Base-by-base conservation (phyloP, 53 echinoderm and acorn worm species). In the Stichopus horrens region DNA sequence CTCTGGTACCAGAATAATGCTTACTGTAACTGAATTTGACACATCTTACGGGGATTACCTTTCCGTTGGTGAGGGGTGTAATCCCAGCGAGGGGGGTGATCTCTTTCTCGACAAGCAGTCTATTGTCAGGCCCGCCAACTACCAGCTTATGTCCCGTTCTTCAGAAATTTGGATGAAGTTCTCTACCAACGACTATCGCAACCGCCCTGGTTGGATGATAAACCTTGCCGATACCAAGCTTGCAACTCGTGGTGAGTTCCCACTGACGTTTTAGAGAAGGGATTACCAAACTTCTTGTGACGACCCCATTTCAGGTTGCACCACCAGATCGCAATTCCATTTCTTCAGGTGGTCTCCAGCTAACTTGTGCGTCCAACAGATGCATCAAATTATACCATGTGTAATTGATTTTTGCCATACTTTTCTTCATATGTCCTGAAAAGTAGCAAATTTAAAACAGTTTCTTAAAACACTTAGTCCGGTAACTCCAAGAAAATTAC, bases 151-250 rank as follows among this genome's bases (percentile, higher is more conserved):
- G 75, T 92, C 96, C 37, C 77, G 94, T 18, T 87, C 88, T 58
- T 87, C 87, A 57, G 87, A 86, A 14, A 90, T 92, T 0, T 96
- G 96, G 96, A 93, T 96, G 82, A 86, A 76, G 53, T 96, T 94
- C 88, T 51, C 86, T 10, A 79, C 91, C 6, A 90, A 90, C 74
- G 88, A 86, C 53, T 77, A 86, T 68, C 91, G 90, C 54, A 73
- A 60, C 7, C 91, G 93, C 87, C 88, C 89, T 52, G 95, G 95
- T 57, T 93, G 92, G 92, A 87, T 93, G 77, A 91, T 92, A 57
- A 86, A 90, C 14, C 88, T 92, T 14, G 90, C 89, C 11, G 95
- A 95, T 57, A 89, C 90, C 21, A 78, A 83, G 14, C 67, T 77
- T 52, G 76, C 89, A 5, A 79, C 76, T 3, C 23, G 6, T 37